Base-by-base conservation (phyloP, 2,888 invertebrate genomes). In the Brachylomia viminalis region DNA sequence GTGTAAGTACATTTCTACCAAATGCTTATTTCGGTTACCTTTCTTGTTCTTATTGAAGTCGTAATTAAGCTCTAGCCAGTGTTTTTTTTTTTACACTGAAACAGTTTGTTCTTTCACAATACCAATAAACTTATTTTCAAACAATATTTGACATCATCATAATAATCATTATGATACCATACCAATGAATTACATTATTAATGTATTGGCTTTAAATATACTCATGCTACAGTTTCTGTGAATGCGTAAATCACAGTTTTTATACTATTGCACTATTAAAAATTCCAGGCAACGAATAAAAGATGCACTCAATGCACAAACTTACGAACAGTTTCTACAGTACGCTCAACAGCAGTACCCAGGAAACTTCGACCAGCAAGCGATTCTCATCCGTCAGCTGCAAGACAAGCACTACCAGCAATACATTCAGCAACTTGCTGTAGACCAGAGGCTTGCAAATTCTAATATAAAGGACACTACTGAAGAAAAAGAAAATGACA, bases 371-470 rank as follows among this genome's bases (percentile, higher is more conserved):
- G 98, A 98, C 88, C 98, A 99, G 97, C 99, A 99, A 97, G 99
- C 98, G 0, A 97, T 98, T 61, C 97, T 99, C 45, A 99, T 99
- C 77, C 97, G 98, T 75, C 99, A 99, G 92, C 96, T 99, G 65
- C 99, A 99, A 95, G 99, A 99, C 89, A 99, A 99, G 91, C 99
- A 99, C 94, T 99, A 99, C 93, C 99, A 99, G 92, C 99, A 99
- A 92, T 99, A 99, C 94, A 99, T 99, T 98, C 99, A 99, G 90
- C 99, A 99, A 93, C 96, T 99, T 58, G 98, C 97, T 0, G 96
- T 97, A 2, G 95, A 96, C 79, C 92, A 95, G 76, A 87, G 95
- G 80, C 91, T 96, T 42, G 94, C 95, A 8, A 95, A 95, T 80
- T 93, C 95, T 0, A 94, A 91, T 80, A 90, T 95, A 49, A 92